Evolutionary conservation across 2,888 invertebrate genomes (phyloP).

Genomic region (Hipparchia sbordonii): DNA sequence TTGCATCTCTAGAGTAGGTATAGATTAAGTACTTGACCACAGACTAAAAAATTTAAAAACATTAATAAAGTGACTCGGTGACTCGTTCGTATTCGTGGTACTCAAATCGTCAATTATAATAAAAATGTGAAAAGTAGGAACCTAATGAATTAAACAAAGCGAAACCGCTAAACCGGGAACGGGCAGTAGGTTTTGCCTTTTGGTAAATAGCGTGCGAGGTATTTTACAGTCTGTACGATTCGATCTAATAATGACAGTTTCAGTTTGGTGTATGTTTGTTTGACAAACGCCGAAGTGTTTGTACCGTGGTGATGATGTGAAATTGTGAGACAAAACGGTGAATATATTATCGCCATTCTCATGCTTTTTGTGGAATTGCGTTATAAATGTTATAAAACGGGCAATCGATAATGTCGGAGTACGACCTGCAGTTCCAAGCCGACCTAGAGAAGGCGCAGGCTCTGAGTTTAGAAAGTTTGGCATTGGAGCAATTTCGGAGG

Average conservation of each 20-base stretch:
- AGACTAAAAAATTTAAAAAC: no score
- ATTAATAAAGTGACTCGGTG: no score
- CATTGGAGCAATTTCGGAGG: slow-evolving; percentile 90
- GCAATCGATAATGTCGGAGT: slow-evolving; percentile 82
- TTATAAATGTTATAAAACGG: slow-evolving; percentile 58
- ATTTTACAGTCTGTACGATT: slow-evolving; percentile 27
- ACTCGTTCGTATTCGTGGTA: no score
- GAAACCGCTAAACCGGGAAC: no score
- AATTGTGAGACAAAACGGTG: slow-evolving; percentile 34
- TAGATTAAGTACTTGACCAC: no score
- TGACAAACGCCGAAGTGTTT: slow-evolving; percentile 35
- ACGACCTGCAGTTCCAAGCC: slow-evolving; percentile 92
- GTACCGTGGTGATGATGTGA: slow-evolving; percentile 36
- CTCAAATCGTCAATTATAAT: no score
- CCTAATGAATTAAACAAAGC: no score
- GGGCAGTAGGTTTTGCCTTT: no score
- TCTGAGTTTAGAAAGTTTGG: slow-evolving; percentile 92
- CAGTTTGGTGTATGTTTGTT: slow-evolving; percentile 17
- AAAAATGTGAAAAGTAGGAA: no score
- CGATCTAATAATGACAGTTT: slow-evolving; percentile 14
- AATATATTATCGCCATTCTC: slow-evolving; percentile 50
- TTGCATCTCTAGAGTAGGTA: no score
- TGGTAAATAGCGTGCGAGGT: no score
- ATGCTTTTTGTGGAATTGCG: slow-evolving; percentile 56
- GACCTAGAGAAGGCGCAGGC: slow-evolving; percentile 95